Conservation (phyloP, 2,888 invertebrate genomes). For the Microctonus hyperodae region DNA sequence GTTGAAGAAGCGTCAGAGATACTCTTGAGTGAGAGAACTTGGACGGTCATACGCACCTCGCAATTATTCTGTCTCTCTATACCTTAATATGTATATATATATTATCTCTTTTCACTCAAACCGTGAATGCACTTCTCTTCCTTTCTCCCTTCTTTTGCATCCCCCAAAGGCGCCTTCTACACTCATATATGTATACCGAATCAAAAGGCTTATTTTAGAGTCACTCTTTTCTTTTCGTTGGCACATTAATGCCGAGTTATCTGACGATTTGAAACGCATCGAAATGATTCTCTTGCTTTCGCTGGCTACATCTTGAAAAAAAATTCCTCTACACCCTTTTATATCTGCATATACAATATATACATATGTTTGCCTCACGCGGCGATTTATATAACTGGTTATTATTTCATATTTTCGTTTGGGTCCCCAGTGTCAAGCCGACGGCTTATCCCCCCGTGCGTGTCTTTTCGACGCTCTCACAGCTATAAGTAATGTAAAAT, state of each 20-base stretch:
- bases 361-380: constrained; percentile 22
- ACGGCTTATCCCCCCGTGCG: constrained; percentile 42
- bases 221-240: constrained; percentile 39
- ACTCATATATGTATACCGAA: constrained; percentile 16
- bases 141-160: constrained; percentile 28
- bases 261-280: constrained; percentile 54
- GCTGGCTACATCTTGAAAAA: constrained; percentile 32
- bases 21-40: constrained; percentile 39
- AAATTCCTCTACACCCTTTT: neutral
- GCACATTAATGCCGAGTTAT: constrained; percentile 55
- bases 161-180: constrained; percentile 19
- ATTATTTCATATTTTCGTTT: constrained; percentile 53
- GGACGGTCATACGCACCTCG: constrained; percentile 47
- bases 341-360: neutral
- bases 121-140: constrained; percentile 11
- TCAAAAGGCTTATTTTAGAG: constrained; percentile 35
- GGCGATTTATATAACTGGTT: constrained; percentile 54
- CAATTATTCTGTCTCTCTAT: constrained; percentile 42
- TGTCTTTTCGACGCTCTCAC: neutral
- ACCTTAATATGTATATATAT: constrained; percentile 32
- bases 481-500: neutral
- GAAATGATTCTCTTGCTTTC: constrained; percentile 53
- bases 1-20: constrained; percentile 31
- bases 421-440: constrained; percentile 44
- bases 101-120: neutral